phyloP scores from a whole-genome alignment of 2,113 vertebrate species.

The Accipiter virgatus region DNA sequence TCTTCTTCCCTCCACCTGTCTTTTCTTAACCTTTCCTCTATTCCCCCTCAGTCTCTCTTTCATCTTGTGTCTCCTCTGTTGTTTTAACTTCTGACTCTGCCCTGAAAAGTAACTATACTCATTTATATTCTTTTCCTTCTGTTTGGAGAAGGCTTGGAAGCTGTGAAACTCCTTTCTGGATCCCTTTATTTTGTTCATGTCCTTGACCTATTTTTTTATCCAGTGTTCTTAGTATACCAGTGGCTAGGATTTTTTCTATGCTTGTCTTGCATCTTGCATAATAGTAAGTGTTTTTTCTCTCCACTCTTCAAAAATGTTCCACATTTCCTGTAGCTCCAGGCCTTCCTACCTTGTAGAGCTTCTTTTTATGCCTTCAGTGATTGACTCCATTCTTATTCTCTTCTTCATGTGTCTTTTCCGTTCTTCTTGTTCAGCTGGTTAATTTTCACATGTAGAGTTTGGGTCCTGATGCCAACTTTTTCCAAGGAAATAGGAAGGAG shows the following conservation, averaged over 20 bases:
- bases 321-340: neutral
- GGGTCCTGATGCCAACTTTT: neutral
- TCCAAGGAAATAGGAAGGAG: neutral
- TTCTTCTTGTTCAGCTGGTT: neutral
- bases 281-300: neutral
- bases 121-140: neutral
- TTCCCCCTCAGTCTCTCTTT: neutral
- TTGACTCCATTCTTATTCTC: neutral
- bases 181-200: neutral
- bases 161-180: neutral
- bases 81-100: neutral
- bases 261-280: neutral
- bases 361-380: neutral
- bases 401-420: neutral
- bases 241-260: neutral
- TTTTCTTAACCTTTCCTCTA: neutral
- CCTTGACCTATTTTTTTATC: neutral
- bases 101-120: neutral
- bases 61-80: neutral
- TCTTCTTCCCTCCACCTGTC: neutral
- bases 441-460: neutral
- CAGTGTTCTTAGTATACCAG: neutral
- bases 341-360: neutral
- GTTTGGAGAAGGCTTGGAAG: neutral
- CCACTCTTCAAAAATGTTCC: neutral